Evolutionary conservation across 2,888 invertebrate genomes (phyloP).

Genomic region (Xanthia togata): DNA sequence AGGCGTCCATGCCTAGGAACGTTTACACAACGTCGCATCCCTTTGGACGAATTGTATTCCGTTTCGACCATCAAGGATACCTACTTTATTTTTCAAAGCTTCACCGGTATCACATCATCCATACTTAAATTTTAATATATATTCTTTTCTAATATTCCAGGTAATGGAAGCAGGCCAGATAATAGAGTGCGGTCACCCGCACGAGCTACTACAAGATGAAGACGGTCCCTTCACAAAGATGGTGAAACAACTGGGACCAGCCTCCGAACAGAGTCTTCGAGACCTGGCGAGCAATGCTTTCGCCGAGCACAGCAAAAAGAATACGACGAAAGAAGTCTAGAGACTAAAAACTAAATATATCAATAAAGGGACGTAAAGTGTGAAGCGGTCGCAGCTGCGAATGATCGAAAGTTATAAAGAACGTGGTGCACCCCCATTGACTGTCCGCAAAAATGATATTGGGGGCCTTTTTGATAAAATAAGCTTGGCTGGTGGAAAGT

Average conservation of each 20-base stretch:
- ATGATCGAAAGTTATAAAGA: not conserved
- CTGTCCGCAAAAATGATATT: no score
- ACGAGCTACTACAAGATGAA: constrained; percentile 90
- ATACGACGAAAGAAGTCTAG: constrained; percentile 24
- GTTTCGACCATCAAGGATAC: not conserved
- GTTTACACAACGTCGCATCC: not conserved
- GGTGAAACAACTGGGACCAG: constrained; percentile 91
- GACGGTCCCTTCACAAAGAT: constrained; percentile 91
- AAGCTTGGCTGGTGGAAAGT: not conserved
- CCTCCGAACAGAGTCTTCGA: constrained; percentile 84
- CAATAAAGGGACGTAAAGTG: not conserved
- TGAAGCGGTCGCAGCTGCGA: not conserved
- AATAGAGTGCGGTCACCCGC: constrained; percentile 94
- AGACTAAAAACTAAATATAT: not conserved
- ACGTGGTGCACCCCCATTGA: not conserved
- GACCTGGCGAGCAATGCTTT: constrained; percentile 83
- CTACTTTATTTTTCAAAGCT: not conserved
- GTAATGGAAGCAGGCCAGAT: constrained; percentile 91
- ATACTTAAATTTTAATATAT: not conserved
- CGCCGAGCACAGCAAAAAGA: constrained; percentile 76
- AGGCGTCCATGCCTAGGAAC: not conserved
- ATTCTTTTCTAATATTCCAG: constrained; percentile 63
- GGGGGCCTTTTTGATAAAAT: not conserved
- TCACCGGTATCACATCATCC: not conserved
- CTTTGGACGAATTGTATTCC: not conserved